Conservation (phyloP, 1,140 invertebrate genomes). For the Megathymus violae region DNA sequence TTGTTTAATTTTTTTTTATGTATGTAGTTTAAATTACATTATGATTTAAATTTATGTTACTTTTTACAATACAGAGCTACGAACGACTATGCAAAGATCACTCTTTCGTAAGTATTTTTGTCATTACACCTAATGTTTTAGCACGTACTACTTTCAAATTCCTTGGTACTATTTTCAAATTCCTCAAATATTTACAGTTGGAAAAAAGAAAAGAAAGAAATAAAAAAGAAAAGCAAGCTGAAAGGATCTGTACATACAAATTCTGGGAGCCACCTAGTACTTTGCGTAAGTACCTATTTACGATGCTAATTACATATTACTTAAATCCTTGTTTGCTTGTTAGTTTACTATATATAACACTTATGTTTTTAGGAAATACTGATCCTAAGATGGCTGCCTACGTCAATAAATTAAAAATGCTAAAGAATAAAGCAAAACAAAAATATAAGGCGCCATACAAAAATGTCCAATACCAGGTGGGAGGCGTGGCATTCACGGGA, state of each 20-base stretch:
- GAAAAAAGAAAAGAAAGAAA: conserved; percentile 67
- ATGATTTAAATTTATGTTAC: conserved; percentile 6
- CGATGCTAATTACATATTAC: conserved; percentile 4
- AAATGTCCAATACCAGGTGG: conserved; percentile 60
- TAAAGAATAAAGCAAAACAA: conserved; percentile 56
- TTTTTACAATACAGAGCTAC: conserved; percentile 58
- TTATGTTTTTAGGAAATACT: conserved; percentile 60
- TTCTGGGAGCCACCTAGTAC: conserved; percentile 76
- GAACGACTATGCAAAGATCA: conserved; percentile 52
- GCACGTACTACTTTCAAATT: too few relatives aligned
- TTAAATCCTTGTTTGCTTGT: conserved; percentile 10
- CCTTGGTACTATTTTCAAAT: too few relatives aligned
- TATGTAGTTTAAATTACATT: background rate
- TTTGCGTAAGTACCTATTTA: conserved; percentile 56
- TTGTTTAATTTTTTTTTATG: too few relatives aligned
- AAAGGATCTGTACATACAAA: conserved; percentile 69
- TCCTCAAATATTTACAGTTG: conserved; percentile 45
- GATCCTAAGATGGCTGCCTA: conserved; percentile 63
- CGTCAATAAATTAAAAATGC: conserved; percentile 60
- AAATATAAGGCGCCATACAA: conserved; percentile 55
- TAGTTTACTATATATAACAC: too few relatives aligned
- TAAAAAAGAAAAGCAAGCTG: conserved; percentile 58
- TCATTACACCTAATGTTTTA: background rate
- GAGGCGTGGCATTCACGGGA: conserved; percentile 54
- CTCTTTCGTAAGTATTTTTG: conserved; percentile 49